phyloP scores from a whole-genome alignment of 2,797 vertebrate species.

The Gastrophryne carolinensis region DNA sequence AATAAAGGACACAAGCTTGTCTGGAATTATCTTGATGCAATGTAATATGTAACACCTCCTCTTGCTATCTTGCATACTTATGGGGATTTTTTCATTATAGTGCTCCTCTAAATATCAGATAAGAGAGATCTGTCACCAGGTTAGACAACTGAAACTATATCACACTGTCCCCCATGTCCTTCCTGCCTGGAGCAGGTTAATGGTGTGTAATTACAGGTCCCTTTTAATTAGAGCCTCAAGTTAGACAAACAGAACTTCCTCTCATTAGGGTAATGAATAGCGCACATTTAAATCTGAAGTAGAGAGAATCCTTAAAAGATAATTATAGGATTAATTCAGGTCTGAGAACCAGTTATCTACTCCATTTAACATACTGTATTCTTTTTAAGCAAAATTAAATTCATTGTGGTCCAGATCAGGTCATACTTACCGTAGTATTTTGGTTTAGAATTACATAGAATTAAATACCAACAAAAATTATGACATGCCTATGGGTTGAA shows the following conservation, averaged over 20 bases:
- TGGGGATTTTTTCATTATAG: too few species aligned
- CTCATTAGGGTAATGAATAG: conserved; percentile 10
- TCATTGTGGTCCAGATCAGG: not conserved
- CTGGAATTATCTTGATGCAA: too few species aligned
- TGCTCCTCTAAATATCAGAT: too few species aligned
- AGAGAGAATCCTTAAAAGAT: conserved; percentile 2
- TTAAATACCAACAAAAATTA: too few species aligned
- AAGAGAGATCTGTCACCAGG: too few species aligned
- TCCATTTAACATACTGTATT: not conserved
- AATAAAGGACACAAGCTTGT: too few species aligned
- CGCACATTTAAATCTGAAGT: conserved; percentile 20
- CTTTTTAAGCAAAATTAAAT: not conserved
- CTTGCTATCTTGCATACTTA: too few species aligned
- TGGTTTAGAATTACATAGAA: not conserved
- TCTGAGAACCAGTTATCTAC: conserved; percentile 4
- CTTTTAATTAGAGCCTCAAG: not conserved
- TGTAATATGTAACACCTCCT: too few species aligned
- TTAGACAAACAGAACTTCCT: conserved; percentile 2
- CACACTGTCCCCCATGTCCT: not conserved
- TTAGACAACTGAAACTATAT: too few species aligned
- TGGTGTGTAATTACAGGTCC: conserved; percentile 21
- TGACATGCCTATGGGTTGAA: too few species aligned
- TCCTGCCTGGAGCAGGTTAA: not conserved
- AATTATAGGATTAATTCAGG: conserved; percentile 14
- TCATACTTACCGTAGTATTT: not conserved